A percentile compares a stretch with the other conserved stretches of the same genome.
Conservation (phyloP, 2,888 invertebrate genomes). For the Campoplex capitator region DNA sequence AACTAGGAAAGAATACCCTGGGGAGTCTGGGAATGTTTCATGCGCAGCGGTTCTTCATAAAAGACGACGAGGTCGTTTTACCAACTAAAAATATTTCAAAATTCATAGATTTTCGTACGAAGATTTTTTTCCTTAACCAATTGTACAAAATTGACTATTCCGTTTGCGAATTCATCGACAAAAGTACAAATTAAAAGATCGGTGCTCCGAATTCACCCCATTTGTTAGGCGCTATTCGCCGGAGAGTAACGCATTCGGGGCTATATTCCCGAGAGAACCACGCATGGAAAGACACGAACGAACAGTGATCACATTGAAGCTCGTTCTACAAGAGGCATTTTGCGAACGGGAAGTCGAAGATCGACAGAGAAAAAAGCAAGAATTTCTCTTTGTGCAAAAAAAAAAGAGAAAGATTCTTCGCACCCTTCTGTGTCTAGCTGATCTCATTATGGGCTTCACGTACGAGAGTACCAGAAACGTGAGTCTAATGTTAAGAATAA, state of each 20-base stretch:
- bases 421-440: conserved; percentile 35
- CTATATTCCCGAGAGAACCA: conserved; percentile 6
- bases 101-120: background rate
- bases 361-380: conserved; percentile 29
- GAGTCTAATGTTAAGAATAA: conserved; percentile 50
- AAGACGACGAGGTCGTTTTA: background rate
- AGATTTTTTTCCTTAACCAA: background rate
- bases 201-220: background rate
- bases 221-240: background rate
- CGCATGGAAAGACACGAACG: conserved; percentile 16
- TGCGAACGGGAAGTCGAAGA: conserved; percentile 6
- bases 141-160: background rate
- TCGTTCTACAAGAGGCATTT: background rate
- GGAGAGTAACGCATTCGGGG: background rate
- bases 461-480: conserved; percentile 46
- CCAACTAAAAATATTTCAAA: background rate
- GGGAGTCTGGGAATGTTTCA: conserved; percentile 1
- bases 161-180: background rate
- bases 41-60: background rate
- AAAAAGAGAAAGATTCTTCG: background rate
- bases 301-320: conserved; percentile 13
- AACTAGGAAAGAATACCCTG: background rate
- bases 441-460: conserved; percentile 36
- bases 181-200: background rate
- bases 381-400: conserved; percentile 6